Base-by-base conservation (phyloP, 2,888 invertebrate species). In the Cremastinae sp. region DNA sequence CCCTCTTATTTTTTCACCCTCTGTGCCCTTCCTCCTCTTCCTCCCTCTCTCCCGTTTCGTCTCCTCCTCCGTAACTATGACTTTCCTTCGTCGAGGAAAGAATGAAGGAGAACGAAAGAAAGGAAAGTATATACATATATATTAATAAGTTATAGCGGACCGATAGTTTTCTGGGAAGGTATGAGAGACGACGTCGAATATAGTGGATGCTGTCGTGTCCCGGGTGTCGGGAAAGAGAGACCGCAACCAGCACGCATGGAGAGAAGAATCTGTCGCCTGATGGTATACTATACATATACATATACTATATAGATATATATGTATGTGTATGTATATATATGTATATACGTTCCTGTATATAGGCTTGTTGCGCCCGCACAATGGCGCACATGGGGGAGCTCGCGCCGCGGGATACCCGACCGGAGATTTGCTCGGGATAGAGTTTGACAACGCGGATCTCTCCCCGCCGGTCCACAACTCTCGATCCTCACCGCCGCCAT, bases 131-230 rank as follows among this genome's bases (percentile, higher is more conserved):
- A 68, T 61, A 45, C 51, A 58, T 61, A 37, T 22, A 49, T 59
- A 88, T 88, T 88, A 89, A 89, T 88, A 89, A 89, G 85, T 89
- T 88, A 87, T 86, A 85, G 88, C 83, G 80, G 82, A 61, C 82
- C 86, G 86, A 88, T 88, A 87, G 85, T 83, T 81, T 85, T 85
- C 81, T 75, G 66, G 68, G 84, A 84, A 86, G 80, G 78, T 64
- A 77, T 75, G 71, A 61, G 74, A 74, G 74, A 77, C 70, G 74
- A 68, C 61, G 68, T 74, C 69, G 64, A 79, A 72, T 68, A 77
- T 53, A 58, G 62, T 47, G 70, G 82, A 82, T 81, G 83, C 81
- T 82, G 81, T 79, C 61, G 64, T 59, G 64, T 69, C 61, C 62
- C 70, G 61, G 59, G 69, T 70, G 55, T 70, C 71, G 55, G 65